Percentiles rank a stretch among this genome's conserved stretches.
Evolutionary conservation across 2,797 vertebrate species (phyloP).

Genomic region (Danio albolineatus): DNA sequence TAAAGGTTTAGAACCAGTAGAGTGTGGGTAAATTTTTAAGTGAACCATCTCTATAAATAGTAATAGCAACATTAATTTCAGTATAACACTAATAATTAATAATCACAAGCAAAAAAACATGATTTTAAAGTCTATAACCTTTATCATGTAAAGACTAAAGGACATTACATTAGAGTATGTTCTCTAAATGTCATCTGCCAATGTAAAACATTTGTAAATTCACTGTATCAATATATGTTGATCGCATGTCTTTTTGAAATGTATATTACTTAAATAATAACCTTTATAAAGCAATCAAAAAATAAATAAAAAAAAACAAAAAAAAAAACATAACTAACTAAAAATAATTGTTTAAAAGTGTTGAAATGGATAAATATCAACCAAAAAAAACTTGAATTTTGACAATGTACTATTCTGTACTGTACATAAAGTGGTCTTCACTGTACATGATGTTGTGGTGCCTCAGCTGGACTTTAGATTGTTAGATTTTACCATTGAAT

Average conservation of each 20-base stretch:
- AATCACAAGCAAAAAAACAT: not conserved
- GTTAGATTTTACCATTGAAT: not conserved
- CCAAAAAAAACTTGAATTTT: too few relatives aligned
- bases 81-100: too few relatives aligned
- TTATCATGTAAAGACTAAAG: not conserved
- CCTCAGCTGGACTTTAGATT: too few relatives aligned
- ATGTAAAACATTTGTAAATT: not conserved
- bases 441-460: too few relatives aligned
- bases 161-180: not conserved
- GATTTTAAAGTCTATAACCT: not conserved
- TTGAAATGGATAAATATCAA: too few relatives aligned
- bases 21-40: too few relatives aligned
- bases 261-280: not conserved
- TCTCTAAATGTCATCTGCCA: not conserved
- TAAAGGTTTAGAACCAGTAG: too few relatives aligned
- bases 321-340: not conserved
- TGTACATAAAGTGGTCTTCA: too few relatives aligned
- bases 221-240: not conserved
- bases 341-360: too few relatives aligned
- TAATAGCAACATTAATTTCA: not conserved
- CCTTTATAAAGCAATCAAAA: not conserved
- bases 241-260: not conserved
- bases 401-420: too few relatives aligned
- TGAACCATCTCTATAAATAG: too few relatives aligned
- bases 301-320: not conserved